phyloP scores from a whole-genome alignment of 2,888 invertebrate genomes.

The Drosophila algonquin region DNA sequence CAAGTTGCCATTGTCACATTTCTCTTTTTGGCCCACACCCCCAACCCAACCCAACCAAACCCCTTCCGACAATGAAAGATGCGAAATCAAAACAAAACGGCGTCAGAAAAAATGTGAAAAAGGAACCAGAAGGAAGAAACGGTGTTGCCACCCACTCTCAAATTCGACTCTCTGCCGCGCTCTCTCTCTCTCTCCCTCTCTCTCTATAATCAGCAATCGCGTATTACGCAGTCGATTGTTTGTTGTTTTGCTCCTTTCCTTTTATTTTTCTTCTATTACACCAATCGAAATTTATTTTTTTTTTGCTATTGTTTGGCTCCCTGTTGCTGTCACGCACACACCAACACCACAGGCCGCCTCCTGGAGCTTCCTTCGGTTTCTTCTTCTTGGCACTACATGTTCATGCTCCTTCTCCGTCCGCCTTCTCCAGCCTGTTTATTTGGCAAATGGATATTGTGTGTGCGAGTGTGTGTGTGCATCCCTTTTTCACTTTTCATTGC shows the following conservation, averaged over 20 bases:
- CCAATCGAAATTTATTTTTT: slow-evolving; percentile 56
- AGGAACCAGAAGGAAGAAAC: slow-evolving; percentile 18
- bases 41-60: not conserved
- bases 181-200: not conserved
- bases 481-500: slow-evolving; percentile 41
- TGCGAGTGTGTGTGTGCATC: slow-evolving; percentile 6
- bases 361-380: slow-evolving; percentile 52
- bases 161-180: slow-evolving; percentile 5
- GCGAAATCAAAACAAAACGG: slow-evolving; percentile 65
- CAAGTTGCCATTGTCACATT: not conserved
- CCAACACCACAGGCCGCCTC: slow-evolving; percentile 47
- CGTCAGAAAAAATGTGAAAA: slow-evolving; percentile 43
- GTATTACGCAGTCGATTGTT: slow-evolving; percentile 53
- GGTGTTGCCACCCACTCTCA: slow-evolving; percentile 45
- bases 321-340: slow-evolving; percentile 3
- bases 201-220: slow-evolving; percentile 49
- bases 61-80: slow-evolving; percentile 1
- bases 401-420: slow-evolving; percentile 21
- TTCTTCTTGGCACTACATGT: slow-evolving; percentile 20
- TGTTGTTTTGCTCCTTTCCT: slow-evolving; percentile 49
- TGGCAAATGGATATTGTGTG: slow-evolving; percentile 58
- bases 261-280: slow-evolving; percentile 52
- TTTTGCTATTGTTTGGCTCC: slow-evolving; percentile 51
- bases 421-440: slow-evolving; percentile 49
- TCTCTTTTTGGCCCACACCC: not conserved